phyloP scores from a whole-genome alignment of 2,888 invertebrate genomes.

The Magallana nippona region DNA sequence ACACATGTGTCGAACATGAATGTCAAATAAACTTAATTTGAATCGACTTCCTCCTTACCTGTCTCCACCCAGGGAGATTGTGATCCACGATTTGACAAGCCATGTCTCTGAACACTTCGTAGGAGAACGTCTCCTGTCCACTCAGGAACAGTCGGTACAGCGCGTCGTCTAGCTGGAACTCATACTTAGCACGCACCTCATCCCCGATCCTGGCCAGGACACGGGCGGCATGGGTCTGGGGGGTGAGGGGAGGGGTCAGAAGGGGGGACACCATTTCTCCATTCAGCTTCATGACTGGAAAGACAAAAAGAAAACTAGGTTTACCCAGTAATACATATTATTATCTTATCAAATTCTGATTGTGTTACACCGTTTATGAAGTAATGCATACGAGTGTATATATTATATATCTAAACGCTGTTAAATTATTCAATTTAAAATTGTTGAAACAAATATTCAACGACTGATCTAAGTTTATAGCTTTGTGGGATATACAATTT shows the following conservation, averaged over 20 bases:
- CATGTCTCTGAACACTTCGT: slow-evolving; percentile 62
- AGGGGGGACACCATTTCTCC: slow-evolving; percentile 39
- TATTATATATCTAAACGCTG: no score
- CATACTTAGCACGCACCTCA: slow-evolving; percentile 64
- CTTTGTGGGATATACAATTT: no score
- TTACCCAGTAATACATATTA: no score
- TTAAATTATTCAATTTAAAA: no score
- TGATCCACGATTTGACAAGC: slow-evolving; percentile 56
- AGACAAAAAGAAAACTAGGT: background rate
- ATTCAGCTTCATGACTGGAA: slow-evolving; percentile 49
- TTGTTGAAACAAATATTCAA: no score
- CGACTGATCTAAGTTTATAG: no score
- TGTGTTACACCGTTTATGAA: no score
- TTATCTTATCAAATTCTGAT: background rate
- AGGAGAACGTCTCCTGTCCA: slow-evolving; percentile 54
- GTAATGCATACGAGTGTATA: no score
- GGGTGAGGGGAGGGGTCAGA: slow-evolving; percentile 52
- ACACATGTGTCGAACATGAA: no score
- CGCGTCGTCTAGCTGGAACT: slow-evolving; percentile 53
- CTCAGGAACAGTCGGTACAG: slow-evolving; percentile 48
- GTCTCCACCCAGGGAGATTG: slow-evolving; percentile 63
- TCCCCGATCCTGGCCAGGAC: slow-evolving; percentile 67
- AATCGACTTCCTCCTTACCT: slow-evolving; percentile 51
- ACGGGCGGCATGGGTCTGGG: slow-evolving; percentile 66
- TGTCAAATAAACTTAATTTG: background rate